Conservation (phyloP, 2,113 vertebrate species). For the Grus americana region DNA sequence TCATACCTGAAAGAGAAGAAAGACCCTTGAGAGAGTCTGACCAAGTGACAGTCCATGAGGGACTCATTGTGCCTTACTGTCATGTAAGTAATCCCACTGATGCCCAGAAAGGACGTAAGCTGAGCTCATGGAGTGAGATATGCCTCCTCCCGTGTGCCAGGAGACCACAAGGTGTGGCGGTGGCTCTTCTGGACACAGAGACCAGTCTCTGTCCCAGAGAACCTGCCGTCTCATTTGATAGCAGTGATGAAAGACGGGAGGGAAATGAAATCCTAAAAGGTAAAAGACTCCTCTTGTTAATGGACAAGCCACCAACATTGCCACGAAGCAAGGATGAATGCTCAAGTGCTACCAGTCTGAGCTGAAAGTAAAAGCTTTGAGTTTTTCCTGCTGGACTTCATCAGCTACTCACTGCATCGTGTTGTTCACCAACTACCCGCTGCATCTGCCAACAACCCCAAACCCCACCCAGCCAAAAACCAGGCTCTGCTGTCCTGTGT, state of each 20-base stretch:
- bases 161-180: background rate
- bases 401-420: background rate
- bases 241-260: background rate
- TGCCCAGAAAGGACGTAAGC: background rate
- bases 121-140: background rate
- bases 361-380: background rate
- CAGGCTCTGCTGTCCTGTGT: background rate
- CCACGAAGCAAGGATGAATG: background rate
- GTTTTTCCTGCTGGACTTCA: background rate
- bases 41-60: background rate
- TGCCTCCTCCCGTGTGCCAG: background rate
- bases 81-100: background rate
- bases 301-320: fast-evolving
- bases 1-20: constrained; percentile 79
- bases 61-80: background rate
- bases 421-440: background rate
- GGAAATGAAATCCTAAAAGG: background rate
- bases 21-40: background rate
- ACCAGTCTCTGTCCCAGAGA: background rate
- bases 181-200: background rate
- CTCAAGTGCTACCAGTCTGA: background rate
- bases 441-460: background rate
- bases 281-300: background rate
- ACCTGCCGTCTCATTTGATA: background rate
- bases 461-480: background rate